These are phyloP conservation scores for Cerastis rubricosa DNA, from an alignment of 2,888 invertebrate genomes.

Conservation along the genomic window DNA sequence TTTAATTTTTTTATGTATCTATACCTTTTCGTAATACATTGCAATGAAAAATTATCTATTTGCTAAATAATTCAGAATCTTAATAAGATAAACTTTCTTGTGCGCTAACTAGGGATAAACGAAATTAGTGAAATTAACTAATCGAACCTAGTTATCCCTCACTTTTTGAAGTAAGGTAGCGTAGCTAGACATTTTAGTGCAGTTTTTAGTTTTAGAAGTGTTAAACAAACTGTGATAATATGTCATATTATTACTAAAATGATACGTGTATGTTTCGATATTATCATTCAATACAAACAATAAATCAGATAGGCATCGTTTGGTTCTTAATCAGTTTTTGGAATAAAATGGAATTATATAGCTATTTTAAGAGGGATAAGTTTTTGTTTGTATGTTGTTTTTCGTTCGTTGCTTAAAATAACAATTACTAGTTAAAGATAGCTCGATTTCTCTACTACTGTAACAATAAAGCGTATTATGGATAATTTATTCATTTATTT, in stretches of 20 bases:
- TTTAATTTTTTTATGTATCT: not conserved
- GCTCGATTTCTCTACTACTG: too few relatives aligned
- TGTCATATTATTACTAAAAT: not conserved
- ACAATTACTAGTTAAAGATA: too few relatives aligned
- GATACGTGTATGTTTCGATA: not conserved
- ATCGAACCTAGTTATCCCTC: conserved; percentile 46
- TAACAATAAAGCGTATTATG: too few relatives aligned
- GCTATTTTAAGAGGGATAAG: too few relatives aligned
- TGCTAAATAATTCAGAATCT: conserved; percentile 11
- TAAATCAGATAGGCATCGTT: not conserved
- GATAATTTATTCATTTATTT: too few relatives aligned
- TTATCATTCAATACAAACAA: conserved; percentile 3
- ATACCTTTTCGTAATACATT: not conserved
- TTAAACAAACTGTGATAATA: not conserved
- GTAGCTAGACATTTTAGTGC: conserved; percentile 33
- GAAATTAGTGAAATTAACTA: conserved; percentile 31
- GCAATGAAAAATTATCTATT: conserved; percentile 12
- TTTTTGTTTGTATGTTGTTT: too few relatives aligned
- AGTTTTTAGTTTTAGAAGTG: not conserved
- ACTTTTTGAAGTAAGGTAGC: conserved; percentile 54
- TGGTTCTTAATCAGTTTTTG: not conserved
- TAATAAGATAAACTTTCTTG: conserved; percentile 13
- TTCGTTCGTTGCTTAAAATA: too few relatives aligned
- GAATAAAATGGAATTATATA: too few relatives aligned
- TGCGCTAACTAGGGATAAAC: conserved; percentile 35